Conservation (phyloP, 1,140 invertebrate genomes). For the Manduca sexta region DNA sequence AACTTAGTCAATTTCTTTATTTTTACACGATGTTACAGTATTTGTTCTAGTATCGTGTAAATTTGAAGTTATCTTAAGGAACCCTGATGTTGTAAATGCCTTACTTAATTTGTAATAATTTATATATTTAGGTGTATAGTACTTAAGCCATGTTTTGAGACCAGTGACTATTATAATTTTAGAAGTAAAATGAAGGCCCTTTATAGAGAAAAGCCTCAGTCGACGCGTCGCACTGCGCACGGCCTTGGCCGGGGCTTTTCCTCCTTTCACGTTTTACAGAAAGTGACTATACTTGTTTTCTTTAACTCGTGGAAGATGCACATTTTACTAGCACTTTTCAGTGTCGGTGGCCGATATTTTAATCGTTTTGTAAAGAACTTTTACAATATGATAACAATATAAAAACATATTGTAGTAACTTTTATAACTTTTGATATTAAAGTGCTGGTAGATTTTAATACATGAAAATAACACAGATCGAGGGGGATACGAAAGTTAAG, state of each 20-base stretch:
- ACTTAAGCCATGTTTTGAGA: conserved; percentile 73
- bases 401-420: conserved; percentile 59
- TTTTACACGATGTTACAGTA: conserved; percentile 65
- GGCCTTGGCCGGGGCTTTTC: conserved; percentile 62
- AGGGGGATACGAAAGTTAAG: conserved; percentile 60
- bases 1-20: conserved; percentile 69
- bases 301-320: conserved; percentile 41
- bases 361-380: conserved; percentile 59
- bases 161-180: conserved; percentile 72
- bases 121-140: conserved; percentile 73
- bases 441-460: conserved; percentile 61
- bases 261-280: conserved; percentile 48
- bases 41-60: conserved; percentile 62
- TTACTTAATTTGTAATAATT: conserved; percentile 73
- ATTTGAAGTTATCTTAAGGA: conserved; percentile 61
- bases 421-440: conserved; percentile 71
- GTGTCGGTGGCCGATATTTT: conserved; percentile 43
- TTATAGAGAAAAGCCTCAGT: conserved; percentile 51
- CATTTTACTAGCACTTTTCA: conserved; percentile 56
- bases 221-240: conserved; percentile 35
- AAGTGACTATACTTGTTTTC: conserved; percentile 67
- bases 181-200: conserved; percentile 60
- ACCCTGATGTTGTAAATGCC: conserved; percentile 71
- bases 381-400: conserved; percentile 52
- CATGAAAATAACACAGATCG: conserved; percentile 38